These are phyloP conservation scores for Laticauda laticaudata DNA, from an alignment of 2,113 vertebrate species.

Conservation along the genomic window DNA sequence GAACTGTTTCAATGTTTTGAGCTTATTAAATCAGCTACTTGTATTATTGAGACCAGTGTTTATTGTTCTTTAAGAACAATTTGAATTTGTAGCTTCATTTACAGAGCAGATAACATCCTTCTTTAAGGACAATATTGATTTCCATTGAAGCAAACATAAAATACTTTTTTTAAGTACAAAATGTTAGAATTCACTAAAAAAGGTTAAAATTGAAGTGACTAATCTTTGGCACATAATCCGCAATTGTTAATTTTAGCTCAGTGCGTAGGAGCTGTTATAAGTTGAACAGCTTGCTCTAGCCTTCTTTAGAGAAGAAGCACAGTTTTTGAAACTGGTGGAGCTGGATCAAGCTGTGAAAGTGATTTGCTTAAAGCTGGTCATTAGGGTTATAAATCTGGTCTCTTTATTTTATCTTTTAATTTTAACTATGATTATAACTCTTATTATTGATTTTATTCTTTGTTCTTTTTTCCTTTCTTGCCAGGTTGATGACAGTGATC, in stretches of 20 bases:
- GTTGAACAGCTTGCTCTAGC: conserved; percentile 80
- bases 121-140: conserved; percentile 53
- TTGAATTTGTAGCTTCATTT: conserved; percentile 45
- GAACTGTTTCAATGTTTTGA: neutral
- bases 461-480: conserved; percentile 53
- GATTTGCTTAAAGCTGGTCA: conserved; percentile 75
- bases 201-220: conserved; percentile 85
- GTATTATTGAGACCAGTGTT: neutral
- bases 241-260: conserved; percentile 83
- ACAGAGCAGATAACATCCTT: conserved; percentile 22
- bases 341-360: conserved; percentile 71
- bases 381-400: conserved; percentile 67
- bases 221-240: conserved; percentile 79
- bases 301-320: conserved; percentile 80
- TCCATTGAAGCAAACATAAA: conserved; percentile 69
- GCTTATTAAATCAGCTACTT: conserved; percentile 38
- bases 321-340: conserved; percentile 79
- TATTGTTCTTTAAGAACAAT: neutral
- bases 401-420: conserved; percentile 52
- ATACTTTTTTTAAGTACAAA: conserved; percentile 68
- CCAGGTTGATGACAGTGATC: conserved; percentile 71
- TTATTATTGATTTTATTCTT: conserved; percentile 42
- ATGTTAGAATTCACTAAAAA: conserved; percentile 75
- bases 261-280: conserved; percentile 80
- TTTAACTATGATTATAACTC: conserved; percentile 30